phyloP scores from a whole-genome alignment of 2,113 vertebrate species.

The Barnardius zonarius region DNA sequence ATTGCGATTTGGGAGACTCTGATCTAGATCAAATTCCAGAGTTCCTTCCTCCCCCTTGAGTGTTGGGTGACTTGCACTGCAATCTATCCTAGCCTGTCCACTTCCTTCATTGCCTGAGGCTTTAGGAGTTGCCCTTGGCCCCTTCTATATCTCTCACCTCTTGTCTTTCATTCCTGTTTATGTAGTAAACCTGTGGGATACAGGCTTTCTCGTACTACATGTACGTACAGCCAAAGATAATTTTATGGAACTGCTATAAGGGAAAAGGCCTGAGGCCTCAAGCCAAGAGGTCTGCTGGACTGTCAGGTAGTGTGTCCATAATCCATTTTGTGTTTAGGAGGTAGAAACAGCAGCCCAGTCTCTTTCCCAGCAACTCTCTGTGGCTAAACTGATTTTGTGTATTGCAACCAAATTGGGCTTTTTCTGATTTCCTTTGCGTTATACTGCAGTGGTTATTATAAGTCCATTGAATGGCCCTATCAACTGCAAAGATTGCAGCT shows the following conservation, averaged over 20 bases:
- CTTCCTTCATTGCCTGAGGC: not conserved
- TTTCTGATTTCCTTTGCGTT: not conserved
- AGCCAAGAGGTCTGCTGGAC: not conserved
- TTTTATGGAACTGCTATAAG: not conserved
- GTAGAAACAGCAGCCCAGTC: not conserved
- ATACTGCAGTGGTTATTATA: not conserved
- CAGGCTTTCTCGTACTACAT: not conserved
- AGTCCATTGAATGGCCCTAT: not conserved
- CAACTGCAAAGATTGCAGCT: not conserved
- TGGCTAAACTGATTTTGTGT: not conserved
- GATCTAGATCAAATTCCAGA: not conserved
- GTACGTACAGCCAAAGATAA: not conserved
- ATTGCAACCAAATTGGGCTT: not conserved
- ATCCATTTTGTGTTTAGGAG: not conserved
- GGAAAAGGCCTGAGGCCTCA: not conserved
- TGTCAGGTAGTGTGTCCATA: not conserved
- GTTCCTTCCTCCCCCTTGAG: not conserved
- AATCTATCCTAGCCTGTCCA: not conserved
- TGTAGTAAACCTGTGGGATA: not conserved
- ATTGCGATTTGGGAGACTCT: not conserved
- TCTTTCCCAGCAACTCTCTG: not conserved
- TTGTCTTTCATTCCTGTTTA: not conserved
- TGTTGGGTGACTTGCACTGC: not conserved
- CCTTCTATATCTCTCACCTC: not conserved
- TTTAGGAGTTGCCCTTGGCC: not conserved